These are phyloP conservation scores for Poeciliopsis occidentalis DNA, from an alignment of 2,113 vertebrate species.

Conservation along the genomic window DNA sequence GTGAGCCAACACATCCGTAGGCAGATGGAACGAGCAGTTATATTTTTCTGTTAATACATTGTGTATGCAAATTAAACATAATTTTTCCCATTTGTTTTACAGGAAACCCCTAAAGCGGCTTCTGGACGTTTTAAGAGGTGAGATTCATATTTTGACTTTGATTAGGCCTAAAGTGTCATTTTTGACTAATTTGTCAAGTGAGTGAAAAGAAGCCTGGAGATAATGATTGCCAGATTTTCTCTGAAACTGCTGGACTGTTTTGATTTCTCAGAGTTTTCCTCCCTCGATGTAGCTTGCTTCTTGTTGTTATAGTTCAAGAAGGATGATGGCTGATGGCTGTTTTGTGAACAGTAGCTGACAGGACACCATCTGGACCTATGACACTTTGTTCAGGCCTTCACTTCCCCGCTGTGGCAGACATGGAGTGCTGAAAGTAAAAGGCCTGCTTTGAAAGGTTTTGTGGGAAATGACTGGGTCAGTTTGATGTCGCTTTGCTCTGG, in stretches of 20 bases:
- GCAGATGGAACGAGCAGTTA: constrained; percentile 7
- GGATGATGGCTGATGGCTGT: constrained; percentile 19
- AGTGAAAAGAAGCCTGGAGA: constrained; percentile 15
- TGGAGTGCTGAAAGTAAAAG: constrained; percentile 27
- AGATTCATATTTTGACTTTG: constrained; percentile 49
- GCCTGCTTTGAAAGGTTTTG: constrained; percentile 36
- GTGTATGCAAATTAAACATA: neutral
- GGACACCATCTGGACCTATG: constrained; percentile 36
- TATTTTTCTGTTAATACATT: neutral
- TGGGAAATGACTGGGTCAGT: constrained; percentile 14
- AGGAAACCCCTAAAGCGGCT: constrained; percentile 88
- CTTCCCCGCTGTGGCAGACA: constrained; percentile 25
- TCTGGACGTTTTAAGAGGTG: constrained; percentile 90
- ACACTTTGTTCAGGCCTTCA: constrained; percentile 35
- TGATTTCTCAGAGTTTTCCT: neutral
- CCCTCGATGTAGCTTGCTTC: constrained; percentile 1
- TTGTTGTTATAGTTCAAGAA: constrained; percentile 16
- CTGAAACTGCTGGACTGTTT: constrained; percentile 11
- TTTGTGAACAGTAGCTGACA: constrained; percentile 46
- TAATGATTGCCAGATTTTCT: constrained; percentile 3
- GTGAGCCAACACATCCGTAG: constrained; percentile 24
- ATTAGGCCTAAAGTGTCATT: neutral
- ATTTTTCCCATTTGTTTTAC: constrained; percentile 50
- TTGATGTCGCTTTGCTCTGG: constrained; percentile 27
- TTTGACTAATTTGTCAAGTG: constrained; percentile 23